Evolutionary conservation across 2,888 invertebrate genomes (phyloP).

Genomic region (Tipula unca): DNA sequence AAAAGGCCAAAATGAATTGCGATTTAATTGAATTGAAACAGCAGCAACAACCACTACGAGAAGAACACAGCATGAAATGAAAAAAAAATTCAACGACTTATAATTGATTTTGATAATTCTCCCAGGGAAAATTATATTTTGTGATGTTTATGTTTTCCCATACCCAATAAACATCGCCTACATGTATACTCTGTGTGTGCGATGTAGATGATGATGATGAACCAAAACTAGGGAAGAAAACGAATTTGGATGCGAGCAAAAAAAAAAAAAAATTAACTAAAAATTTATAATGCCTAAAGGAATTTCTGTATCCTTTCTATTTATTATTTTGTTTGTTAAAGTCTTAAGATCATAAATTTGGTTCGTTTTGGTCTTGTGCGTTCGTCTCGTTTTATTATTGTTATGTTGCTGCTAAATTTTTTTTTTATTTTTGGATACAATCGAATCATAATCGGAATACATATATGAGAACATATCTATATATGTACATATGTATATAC

Average conservation of each 20-base stretch:
- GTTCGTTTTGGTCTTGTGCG: neutral
- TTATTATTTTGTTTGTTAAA: neutral
- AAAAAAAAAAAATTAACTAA: neutral
- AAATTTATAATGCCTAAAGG: neutral
- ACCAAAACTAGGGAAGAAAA: neutral
- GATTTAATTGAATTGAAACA: neutral
- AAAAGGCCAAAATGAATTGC: neutral
- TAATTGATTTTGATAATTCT: slow-evolving; percentile 14
- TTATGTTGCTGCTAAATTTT: neutral
- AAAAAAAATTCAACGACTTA: neutral
- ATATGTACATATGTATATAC: too few relatives aligned
- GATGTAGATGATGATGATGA: neutral
- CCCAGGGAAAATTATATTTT: neutral
- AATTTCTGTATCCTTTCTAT: neutral
- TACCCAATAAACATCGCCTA: neutral
- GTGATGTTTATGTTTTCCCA: neutral
- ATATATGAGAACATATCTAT: neutral
- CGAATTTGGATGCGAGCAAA: neutral
- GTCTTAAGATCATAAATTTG: neutral
- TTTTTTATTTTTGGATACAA: neutral
- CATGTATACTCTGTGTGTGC: neutral
- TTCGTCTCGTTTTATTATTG: neutral
- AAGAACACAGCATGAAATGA: neutral
- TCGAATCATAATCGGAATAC: neutral
- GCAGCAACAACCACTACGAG: neutral